Conservation (phyloP, 2,888 invertebrate species). For the Eutolmus rufibarbis region DNA sequence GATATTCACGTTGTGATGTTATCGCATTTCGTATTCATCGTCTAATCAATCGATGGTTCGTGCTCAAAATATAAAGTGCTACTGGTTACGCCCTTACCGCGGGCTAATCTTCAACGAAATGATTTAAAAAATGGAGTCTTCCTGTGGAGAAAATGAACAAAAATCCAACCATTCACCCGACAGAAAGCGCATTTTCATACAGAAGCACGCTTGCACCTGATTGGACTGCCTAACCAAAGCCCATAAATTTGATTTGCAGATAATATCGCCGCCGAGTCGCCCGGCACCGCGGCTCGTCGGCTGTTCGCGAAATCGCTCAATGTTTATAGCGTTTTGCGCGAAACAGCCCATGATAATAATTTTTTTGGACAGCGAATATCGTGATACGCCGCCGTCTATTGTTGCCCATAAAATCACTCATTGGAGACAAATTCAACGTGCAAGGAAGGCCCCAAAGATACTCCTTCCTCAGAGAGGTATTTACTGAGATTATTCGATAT, state of each 20-base stretch:
- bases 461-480: background rate
- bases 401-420: constrained; percentile 26
- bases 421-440: constrained; percentile 17
- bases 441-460: background rate
- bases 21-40: constrained; percentile 20
- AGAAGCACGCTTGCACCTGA: constrained; percentile 26
- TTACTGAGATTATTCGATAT: background rate
- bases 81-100: background rate
- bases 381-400: constrained; percentile 9
- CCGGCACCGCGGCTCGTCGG: background rate
- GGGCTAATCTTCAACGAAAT: background rate
- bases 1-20: background rate
- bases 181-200: background rate
- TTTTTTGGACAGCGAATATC: background rate
- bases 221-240: constrained; percentile 12
- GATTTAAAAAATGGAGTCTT: background rate
- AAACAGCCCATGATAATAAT: background rate
- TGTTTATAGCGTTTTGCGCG: background rate
- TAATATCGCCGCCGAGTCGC: background rate
- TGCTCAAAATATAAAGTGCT: background rate
- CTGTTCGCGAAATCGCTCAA: background rate
- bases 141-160: background rate
- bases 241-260: background rate
- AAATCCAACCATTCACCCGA: background rate
- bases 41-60: background rate